These are phyloP conservation scores for Anguilla marmorata DNA, from an alignment of 2,797 vertebrate genomes.

Conservation along the genomic window DNA sequence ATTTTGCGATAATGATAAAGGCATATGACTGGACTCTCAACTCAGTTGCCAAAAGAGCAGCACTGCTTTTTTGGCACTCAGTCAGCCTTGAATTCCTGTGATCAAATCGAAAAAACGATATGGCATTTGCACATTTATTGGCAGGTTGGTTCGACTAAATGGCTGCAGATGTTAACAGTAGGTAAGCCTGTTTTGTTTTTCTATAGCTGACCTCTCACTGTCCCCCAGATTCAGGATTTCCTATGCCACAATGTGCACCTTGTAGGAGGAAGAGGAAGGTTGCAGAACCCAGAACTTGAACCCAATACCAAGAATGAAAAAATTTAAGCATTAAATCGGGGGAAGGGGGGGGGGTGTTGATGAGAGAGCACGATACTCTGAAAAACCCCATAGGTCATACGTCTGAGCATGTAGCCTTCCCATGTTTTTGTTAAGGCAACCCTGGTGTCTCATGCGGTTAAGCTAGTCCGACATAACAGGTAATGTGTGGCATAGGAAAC, in stretches of 20 bases:
- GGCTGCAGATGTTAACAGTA: slow-evolving; percentile 49
- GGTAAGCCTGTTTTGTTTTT: slow-evolving; percentile 53
- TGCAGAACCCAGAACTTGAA: slow-evolving; percentile 7
- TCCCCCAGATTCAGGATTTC: slow-evolving; percentile 47
- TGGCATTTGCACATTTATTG: slow-evolving; percentile 30
- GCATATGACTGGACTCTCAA: background rate
- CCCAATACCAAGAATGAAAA: background rate
- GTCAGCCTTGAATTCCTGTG: background rate
- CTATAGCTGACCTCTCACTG: slow-evolving; percentile 38
- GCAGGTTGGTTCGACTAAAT: background rate
- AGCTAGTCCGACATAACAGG: background rate
- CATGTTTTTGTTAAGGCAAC: background rate
- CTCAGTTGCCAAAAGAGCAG: background rate
- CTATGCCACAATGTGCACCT: slow-evolving; percentile 36
- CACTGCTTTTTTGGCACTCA: background rate
- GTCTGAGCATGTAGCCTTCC: background rate
- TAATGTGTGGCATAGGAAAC: background rate
- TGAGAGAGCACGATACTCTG: background rate
- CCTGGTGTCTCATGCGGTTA: background rate
- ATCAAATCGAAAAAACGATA: background rate
- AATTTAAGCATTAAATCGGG: background rate
- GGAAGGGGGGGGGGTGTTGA: background rate
- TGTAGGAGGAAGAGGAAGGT: slow-evolving; percentile 20
- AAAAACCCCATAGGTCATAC: background rate
- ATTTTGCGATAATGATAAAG: background rate